Evolutionary conservation across 1,140 invertebrate species (phyloP).

Genomic region (Hycleus phaleratus): DNA sequence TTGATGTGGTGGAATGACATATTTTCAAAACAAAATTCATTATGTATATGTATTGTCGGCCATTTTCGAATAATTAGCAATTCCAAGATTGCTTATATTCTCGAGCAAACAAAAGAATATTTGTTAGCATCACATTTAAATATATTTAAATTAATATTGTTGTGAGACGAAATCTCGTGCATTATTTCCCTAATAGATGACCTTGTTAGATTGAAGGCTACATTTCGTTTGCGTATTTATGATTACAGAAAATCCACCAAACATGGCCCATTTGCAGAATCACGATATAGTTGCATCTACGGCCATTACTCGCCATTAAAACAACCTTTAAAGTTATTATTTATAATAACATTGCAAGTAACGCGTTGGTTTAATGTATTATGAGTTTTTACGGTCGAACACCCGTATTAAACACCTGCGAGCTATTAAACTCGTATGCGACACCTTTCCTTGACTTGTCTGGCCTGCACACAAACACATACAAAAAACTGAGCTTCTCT

Average conservation of each 20-base stretch:
- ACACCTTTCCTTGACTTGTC: conserved; percentile 14
- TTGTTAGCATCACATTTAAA: conserved; percentile 32
- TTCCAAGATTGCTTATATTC: conserved; percentile 31
- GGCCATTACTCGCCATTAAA: conserved; percentile 14
- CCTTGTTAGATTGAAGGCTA: no score
- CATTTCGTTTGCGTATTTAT: no score
- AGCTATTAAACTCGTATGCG: conserved; percentile 2
- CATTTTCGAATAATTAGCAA: conserved; percentile 35
- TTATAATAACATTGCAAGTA: conserved; percentile 23
- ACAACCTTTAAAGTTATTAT: conserved; percentile 21
- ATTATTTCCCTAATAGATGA: no score
- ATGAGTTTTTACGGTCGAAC: conserved; percentile 19
- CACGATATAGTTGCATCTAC: conserved; percentile 13
- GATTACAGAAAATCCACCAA: no score
- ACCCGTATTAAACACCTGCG: conserved; percentile 15
- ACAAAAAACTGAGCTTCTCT: background rate
- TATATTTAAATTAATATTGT: conserved; percentile 12
- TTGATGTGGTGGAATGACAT: no score
- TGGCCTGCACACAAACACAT: conserved; percentile 4
- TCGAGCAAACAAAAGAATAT: conserved; percentile 32
- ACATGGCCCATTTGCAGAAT: no score
- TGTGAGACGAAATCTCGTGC: no score
- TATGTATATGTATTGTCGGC: conserved; percentile 18
- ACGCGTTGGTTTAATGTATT: conserved; percentile 21
- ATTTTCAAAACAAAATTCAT: no score